Percentiles rank a stretch among this genome's conserved stretches.
Conservation (phyloP, 2,888 invertebrate species). For the Heliconius aoede region DNA sequence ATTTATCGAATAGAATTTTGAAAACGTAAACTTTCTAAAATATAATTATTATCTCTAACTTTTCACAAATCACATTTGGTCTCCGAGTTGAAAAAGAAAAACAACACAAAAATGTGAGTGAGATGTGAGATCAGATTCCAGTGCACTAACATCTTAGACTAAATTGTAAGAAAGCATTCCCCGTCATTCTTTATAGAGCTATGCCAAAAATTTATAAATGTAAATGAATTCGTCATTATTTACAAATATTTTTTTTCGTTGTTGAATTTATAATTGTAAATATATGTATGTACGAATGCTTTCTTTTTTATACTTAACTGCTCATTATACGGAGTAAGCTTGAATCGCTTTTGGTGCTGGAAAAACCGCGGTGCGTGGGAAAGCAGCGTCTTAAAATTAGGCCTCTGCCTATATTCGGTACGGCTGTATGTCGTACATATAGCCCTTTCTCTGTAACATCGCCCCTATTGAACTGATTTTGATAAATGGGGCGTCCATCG, state of each 20-base stretch:
- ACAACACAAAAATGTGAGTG: neutral
- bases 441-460: conserved; percentile 5
- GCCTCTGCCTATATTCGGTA: too few relatives aligned
- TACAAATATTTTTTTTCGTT: neutral
- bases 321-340: neutral
- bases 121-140: neutral
- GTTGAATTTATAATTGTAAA: conserved; percentile 4
- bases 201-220: neutral
- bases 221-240: neutral
- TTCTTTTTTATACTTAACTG: neutral
- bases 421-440: too few relatives aligned
- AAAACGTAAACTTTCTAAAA: neutral
- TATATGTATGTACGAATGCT: neutral
- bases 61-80: neutral
- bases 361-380: neutral
- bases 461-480: conserved; percentile 12
- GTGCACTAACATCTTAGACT: neutral
- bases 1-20: too few relatives aligned
- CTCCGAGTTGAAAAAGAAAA: neutral
- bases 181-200: neutral
- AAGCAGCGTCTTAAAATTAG: too few relatives aligned
- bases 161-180: too few relatives aligned
- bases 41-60: neutral
- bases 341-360: neutral
- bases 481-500: conserved; percentile 11